Conservation (phyloP, 2,113 vertebrate species). For the Pseudopipra pipra region DNA sequence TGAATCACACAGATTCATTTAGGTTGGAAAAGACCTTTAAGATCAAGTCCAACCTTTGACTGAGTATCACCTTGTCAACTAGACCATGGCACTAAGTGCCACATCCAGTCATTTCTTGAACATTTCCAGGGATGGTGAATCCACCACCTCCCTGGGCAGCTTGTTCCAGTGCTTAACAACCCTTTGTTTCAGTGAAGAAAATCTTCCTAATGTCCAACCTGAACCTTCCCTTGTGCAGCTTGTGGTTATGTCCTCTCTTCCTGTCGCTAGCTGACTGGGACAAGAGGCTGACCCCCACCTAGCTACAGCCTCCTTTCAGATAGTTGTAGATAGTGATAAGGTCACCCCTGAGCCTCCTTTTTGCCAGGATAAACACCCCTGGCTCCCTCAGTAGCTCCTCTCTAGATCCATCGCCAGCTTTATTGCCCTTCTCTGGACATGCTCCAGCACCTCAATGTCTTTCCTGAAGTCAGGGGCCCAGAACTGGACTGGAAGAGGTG, state of each 20-base stretch:
- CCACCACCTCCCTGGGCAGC: neutral
- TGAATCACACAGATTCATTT: neutral
- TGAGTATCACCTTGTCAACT: neutral
- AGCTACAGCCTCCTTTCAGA: neutral
- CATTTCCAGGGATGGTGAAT: neutral
- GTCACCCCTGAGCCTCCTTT: neutral
- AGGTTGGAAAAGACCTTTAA: neutral
- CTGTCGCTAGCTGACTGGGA: neutral
- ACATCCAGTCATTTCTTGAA: neutral
- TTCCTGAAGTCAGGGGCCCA: neutral
- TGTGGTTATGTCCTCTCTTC: neutral
- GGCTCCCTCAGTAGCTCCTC: neutral
- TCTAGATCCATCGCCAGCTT: neutral
- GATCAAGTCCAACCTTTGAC: neutral
- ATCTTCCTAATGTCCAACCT: neutral
- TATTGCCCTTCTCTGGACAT: neutral
- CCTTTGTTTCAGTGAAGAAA: neutral
- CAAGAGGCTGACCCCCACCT: neutral
- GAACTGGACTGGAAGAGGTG: neutral
- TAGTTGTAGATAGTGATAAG: neutral
- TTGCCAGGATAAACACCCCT: neutral
- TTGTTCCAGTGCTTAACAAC: neutral
- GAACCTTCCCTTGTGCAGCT: neutral
- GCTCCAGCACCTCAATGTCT: neutral
- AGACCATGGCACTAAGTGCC: too few relatives aligned